phyloP scores from a whole-genome alignment of 2,888 invertebrate species.

The Odontocerum albicorne region DNA sequence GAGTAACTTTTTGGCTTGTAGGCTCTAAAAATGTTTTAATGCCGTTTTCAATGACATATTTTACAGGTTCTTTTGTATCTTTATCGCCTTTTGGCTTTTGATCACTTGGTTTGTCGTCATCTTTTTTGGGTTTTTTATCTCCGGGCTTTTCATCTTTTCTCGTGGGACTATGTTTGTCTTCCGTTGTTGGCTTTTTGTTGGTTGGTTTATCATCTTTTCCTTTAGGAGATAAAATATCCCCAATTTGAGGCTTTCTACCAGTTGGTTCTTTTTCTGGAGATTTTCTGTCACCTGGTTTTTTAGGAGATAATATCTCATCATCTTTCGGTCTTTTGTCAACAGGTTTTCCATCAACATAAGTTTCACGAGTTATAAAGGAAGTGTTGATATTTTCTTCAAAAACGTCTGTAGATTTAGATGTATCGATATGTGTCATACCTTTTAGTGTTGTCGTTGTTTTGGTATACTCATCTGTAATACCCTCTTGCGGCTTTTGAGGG shows the following conservation, averaged over 20 bases:
- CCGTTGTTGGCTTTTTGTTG: background rate
- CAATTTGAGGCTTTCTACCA: slow-evolving; percentile 3
- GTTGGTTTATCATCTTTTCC: slow-evolving; percentile 12
- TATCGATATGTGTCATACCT: background rate
- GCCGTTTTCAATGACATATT: slow-evolving; percentile 31
- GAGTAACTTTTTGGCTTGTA: slow-evolving; percentile 36
- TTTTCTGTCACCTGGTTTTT: slow-evolving; percentile 10
- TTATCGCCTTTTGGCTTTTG: slow-evolving; percentile 8
- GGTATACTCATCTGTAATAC: slow-evolving; percentile 7
- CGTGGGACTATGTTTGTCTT: slow-evolving; percentile 2
- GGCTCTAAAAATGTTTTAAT: slow-evolving; percentile 27
- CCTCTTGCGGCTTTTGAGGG: slow-evolving; percentile 9
- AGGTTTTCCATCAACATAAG: background rate
- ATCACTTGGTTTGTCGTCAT: slow-evolving; percentile 7
- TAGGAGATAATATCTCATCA: slow-evolving; percentile 1
- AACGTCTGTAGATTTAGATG: background rate
- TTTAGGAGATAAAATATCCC: too few relatives aligned
- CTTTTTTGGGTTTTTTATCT: slow-evolving; percentile 9
- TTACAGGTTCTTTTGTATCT: slow-evolving; percentile 12
- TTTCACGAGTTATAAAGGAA: background rate
- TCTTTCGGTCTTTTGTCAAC: slow-evolving; percentile 35
- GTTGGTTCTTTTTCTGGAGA: background rate
- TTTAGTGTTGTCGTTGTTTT: background rate
- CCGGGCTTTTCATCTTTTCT: slow-evolving; percentile 9
- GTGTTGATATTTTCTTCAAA: background rate